A percentile compares a stretch with the other conserved stretches of the same genome.
phyloP scores from a whole-genome alignment of 1,140 invertebrate genomes.

The Drepana arcuata region DNA sequence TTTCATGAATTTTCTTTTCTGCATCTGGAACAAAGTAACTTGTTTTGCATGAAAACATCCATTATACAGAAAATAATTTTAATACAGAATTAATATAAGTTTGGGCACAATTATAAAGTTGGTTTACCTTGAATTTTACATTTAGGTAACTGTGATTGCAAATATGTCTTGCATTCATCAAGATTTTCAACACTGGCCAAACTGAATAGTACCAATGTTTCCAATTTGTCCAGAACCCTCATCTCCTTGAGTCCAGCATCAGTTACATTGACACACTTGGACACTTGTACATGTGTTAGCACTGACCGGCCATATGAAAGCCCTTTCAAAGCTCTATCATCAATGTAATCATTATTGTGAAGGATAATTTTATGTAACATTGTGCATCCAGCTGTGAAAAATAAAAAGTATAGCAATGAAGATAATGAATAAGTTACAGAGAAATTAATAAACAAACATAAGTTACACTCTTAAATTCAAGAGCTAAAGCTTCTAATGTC shows the following conservation, averaged over 20 bases:
- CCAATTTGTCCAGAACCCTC: conserved; percentile 31
- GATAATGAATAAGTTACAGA: no score
- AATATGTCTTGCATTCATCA: conserved; percentile 42
- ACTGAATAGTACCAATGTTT: conserved; percentile 44
- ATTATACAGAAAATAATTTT: no score
- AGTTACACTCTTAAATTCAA: no score
- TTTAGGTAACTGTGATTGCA: conserved; percentile 37
- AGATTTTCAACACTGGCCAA: conserved; percentile 41
- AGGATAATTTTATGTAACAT: conserved; percentile 47
- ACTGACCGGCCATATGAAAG: conserved; percentile 38
- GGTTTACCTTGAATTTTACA: conserved; percentile 49
- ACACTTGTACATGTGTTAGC: conserved; percentile 48
- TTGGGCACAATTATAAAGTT: conserved; percentile 6
- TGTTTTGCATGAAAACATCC: no score
- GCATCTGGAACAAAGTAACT: neutral
- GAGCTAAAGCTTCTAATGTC: no score
- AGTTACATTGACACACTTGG: conserved; percentile 51
- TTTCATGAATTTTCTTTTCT: neutral
- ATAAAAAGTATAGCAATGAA: no score
- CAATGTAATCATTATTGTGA: conserved; percentile 54
- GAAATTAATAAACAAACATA: no score
- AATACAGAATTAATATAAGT: no score
- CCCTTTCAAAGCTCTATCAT: conserved; percentile 54
- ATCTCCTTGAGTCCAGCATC: conserved; percentile 49
- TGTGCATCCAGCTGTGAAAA: conserved; percentile 50